Percentiles rank a stretch among this genome's conserved stretches.
These are phyloP conservation scores for Drosophila ezoana DNA, from an alignment of 2,888 invertebrate species.

Conservation along the genomic window DNA sequence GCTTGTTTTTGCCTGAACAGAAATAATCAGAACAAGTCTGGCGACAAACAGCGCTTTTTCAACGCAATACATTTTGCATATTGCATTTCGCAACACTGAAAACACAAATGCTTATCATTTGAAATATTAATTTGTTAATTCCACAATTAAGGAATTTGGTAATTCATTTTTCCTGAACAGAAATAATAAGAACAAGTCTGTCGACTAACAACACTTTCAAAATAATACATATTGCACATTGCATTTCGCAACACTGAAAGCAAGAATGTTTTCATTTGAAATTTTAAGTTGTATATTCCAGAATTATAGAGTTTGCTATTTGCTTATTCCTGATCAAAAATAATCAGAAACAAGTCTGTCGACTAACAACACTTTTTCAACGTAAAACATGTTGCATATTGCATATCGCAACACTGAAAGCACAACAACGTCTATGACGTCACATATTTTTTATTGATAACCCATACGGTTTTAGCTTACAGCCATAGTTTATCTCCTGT, in stretches of 20 bases:
- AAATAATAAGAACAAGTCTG: too few relatives aligned
- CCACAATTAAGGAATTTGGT: too few relatives aligned
- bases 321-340: background rate
- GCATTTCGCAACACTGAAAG: background rate
- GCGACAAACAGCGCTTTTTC: background rate
- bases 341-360: too few relatives aligned
- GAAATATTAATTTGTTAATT: background rate
- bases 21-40: too few relatives aligned
- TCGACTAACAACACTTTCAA: background rate
- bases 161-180: background rate
- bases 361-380: background rate
- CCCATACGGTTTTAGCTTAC: background rate
- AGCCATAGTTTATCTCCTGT: background rate
- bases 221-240: background rate
- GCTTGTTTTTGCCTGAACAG: background rate
- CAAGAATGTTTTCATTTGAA: background rate
- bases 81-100: background rate
- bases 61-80: background rate
- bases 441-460: background rate
- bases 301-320: too few relatives aligned
- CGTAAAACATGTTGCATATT: background rate
- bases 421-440: background rate
- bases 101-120: background rate
- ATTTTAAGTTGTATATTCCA: background rate
- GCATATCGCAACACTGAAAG: background rate